A percentile compares a stretch with the other conserved stretches of the same genome.
These are phyloP conservation scores for Hipparchia sbordonii DNA, from an alignment of 2,888 invertebrate genomes.

Conservation along the genomic window DNA sequence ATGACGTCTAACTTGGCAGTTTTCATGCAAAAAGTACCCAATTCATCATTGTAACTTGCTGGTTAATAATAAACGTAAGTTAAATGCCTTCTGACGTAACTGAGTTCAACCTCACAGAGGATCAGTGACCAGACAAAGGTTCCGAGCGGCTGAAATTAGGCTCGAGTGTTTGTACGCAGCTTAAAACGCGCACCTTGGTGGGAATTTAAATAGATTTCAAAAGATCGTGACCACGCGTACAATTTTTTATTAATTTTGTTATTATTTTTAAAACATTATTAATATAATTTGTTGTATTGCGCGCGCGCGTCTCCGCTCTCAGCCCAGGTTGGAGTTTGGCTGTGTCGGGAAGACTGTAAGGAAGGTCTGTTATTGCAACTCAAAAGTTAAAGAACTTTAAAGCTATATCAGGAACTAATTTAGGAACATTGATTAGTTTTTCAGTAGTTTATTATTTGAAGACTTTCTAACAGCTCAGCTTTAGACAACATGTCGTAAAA, in stretches of 20 bases:
- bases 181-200: constrained; percentile 22
- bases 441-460: constrained; percentile 2
- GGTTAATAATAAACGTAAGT: too few species aligned
- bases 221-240: constrained; percentile 70
- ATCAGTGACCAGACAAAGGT: neutral
- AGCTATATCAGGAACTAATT: constrained; percentile 41
- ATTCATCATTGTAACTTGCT: neutral
- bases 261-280: constrained; percentile 81
- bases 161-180: constrained; percentile 3
- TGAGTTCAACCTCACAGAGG: neutral
- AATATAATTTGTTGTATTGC: constrained; percentile 82
- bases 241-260: constrained; percentile 77
- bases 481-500: neutral
- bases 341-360: constrained; percentile 71
- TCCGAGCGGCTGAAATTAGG: neutral
- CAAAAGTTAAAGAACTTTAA: constrained; percentile 37
- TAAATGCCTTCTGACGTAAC: neutral
- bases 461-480: neutral
- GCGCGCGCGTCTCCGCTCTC: constrained; percentile 63
- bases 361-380: constrained; percentile 52
- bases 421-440: constrained; percentile 43
- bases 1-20: neutral
- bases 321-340: constrained; percentile 54
- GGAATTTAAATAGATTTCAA: constrained; percentile 53
- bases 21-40: neutral